These are phyloP conservation scores for Cerceris ruficornis DNA, from an alignment of 2,888 invertebrate genomes.

Conservation along the genomic window DNA sequence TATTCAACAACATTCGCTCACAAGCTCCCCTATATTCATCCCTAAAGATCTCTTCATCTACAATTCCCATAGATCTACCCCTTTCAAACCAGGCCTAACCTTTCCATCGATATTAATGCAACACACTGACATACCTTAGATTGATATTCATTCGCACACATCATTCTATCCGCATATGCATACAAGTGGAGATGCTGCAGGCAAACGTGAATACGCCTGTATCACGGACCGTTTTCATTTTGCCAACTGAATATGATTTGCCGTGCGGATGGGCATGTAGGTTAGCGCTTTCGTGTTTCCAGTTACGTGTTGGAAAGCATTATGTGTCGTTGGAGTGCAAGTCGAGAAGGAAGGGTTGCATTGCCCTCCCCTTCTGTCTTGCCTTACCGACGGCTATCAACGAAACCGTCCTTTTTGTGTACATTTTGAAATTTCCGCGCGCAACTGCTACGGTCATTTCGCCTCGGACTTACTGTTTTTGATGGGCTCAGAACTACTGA, in stretches of 20 bases:
- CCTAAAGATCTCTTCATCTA: too few species aligned
- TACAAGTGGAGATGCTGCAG: constrained; percentile 5
- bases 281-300: constrained; percentile 64
- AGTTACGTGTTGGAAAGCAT: constrained; percentile 41
- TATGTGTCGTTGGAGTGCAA: constrained; percentile 29
- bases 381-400: constrained; percentile 23
- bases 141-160: constrained; percentile 19
- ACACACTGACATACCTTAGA: constrained; percentile 5
- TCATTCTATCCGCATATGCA: too few species aligned
- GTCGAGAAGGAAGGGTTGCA: constrained; percentile 23
- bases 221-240: constrained; percentile 71
- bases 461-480: too few species aligned
- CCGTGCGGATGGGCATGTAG: constrained; percentile 71
- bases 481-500: too few species aligned
- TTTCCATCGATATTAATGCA: constrained; percentile 14
- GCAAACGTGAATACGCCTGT: constrained; percentile 39
- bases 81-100: not conserved
- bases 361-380: constrained; percentile 38
- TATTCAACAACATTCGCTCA: too few species aligned
- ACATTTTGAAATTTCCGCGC: too few species aligned
- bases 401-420: constrained; percentile 1
- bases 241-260: constrained; percentile 74
- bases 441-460: too few species aligned
- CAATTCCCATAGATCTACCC: constrained; percentile 4
- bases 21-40: too few species aligned